Percentiles rank a stretch among this genome's conserved stretches.
Evolutionary conservation across 2,888 invertebrate genomes (phyloP).

Genomic region (Callimorpha dominula): DNA sequence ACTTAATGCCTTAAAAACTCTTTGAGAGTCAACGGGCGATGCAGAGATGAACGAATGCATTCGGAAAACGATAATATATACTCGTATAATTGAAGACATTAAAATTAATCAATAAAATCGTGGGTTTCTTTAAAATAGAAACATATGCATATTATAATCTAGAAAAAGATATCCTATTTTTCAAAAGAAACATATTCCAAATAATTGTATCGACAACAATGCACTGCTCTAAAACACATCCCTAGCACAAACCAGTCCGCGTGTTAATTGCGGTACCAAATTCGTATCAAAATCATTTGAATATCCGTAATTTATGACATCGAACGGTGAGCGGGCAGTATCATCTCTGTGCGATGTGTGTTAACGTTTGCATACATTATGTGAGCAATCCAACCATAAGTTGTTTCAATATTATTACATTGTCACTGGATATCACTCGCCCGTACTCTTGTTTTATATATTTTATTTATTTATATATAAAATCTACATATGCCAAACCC

Average conservation of each 20-base stretch:
- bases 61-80: background rate
- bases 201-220: conserved; percentile 37
- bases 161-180: background rate
- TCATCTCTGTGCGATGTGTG: conserved; percentile 76
- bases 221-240: conserved; percentile 54
- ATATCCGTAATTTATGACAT: conserved; percentile 84
- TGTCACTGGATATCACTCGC: conserved; percentile 18
- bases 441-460: conserved; percentile 4
- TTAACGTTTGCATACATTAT: conserved; percentile 78
- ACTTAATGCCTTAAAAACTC: background rate
- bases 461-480: too few species aligned
- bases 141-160: background rate
- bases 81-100: background rate
- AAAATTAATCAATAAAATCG: background rate
- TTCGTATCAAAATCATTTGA: conserved; percentile 84
- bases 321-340: conserved; percentile 66
- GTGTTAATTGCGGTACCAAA: conserved; percentile 86
- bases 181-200: too few species aligned
- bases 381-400: conserved; percentile 55
- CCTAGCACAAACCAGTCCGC: conserved; percentile 79
- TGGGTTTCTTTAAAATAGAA: background rate
- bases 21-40: background rate
- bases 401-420: conserved; percentile 22
- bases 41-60: background rate
- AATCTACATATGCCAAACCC: background rate